phyloP scores from a whole-genome alignment of 2,888 invertebrate genomes.

The Cerceris rybyensis region DNA sequence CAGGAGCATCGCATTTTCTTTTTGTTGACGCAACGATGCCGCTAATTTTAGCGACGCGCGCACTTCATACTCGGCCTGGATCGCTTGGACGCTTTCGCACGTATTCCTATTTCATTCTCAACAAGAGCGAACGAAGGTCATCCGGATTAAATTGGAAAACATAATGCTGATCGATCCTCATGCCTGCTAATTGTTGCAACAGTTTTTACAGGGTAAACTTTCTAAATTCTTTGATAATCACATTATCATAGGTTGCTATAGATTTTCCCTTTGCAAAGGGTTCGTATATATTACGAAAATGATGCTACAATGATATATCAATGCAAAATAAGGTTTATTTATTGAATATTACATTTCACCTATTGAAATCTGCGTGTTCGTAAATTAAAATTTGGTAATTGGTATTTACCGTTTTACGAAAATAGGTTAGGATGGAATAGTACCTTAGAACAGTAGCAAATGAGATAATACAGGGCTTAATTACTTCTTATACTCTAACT shows the following conservation, averaged over 20 bases:
- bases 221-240: not conserved
- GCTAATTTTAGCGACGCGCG: slow-evolving; percentile 71
- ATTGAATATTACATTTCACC: no score
- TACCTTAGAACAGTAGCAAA: no score
- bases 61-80: slow-evolving; percentile 69
- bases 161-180: slow-evolving; percentile 34
- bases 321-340: no score
- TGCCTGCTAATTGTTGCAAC: not conserved
- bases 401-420: no score
- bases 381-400: not conserved
- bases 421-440: no score
- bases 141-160: slow-evolving; percentile 42
- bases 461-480: no score
- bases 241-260: no score
- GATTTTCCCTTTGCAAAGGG: no score
- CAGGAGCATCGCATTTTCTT: slow-evolving; percentile 70
- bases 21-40: slow-evolving; percentile 68
- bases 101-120: slow-evolving; percentile 64
- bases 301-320: no score
- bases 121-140: slow-evolving; percentile 62
- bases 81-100: slow-evolving; percentile 61
- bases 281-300: no score
- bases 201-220: not conserved
- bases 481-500: no score
- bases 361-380: not conserved